phyloP scores from a whole-genome alignment of 35 echinoderm and acorn worm species.

The Hemicentrotus pulcherrimus region DNA sequence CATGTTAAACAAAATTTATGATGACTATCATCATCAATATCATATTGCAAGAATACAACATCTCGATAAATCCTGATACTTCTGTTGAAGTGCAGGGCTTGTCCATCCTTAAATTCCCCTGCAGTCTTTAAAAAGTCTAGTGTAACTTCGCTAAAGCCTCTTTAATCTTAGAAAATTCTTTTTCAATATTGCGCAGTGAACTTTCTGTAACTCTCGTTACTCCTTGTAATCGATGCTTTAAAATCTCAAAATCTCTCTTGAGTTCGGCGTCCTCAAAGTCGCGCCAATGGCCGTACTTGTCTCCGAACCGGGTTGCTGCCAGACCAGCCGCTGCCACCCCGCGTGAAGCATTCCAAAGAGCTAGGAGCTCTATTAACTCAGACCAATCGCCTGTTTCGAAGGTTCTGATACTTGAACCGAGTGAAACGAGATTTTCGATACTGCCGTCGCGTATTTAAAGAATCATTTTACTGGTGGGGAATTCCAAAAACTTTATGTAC shows the following conservation, averaged over 20 bases:
- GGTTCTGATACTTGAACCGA: not conserved
- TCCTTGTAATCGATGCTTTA: not conserved
- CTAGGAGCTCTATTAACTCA: not conserved
- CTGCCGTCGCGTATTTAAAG: not conserved
- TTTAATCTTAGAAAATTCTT: not conserved
- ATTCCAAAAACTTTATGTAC: too few species aligned
- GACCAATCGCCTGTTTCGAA: not conserved
- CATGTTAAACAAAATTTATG: too few species aligned
- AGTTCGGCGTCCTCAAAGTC: not conserved
- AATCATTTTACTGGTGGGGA: too few species aligned
- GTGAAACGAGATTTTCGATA: not conserved
- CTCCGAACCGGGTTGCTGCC: not conserved
- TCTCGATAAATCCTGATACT: too few species aligned
- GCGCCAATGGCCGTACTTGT: not conserved
- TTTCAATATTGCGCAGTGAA: not conserved
- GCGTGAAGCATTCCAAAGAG: not conserved
- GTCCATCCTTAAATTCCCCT: too few species aligned
- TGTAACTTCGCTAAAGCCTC: not conserved
- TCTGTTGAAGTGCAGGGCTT: too few species aligned
- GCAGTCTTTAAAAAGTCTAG: too few species aligned
- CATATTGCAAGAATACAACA: too few species aligned
- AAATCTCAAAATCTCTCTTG: not conserved
- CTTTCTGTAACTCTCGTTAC: not conserved
- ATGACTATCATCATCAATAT: too few species aligned
- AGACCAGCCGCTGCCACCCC: not conserved